Evolutionary conservation across 1,140 invertebrate genomes (phyloP).

Genomic region (Dinoponera quadriceps): DNA sequence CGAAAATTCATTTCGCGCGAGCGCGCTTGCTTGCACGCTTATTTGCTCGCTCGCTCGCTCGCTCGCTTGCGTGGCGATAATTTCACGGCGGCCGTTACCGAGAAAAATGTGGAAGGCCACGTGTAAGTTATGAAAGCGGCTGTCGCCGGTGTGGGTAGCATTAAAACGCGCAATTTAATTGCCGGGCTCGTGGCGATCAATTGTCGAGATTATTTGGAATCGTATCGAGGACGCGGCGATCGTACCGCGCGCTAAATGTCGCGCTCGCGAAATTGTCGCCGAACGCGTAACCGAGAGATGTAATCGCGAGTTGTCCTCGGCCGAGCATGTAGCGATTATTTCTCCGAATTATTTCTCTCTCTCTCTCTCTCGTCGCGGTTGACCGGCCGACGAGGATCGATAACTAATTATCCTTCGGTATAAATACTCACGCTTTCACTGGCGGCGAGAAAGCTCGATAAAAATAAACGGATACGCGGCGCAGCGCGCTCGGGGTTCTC

Average conservation of each 20-base stretch:
- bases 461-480: conserved; percentile 42
- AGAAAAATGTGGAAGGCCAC: conserved; percentile 69
- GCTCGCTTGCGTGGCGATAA: conserved; percentile 63
- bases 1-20: conserved; percentile 66
- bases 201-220: conserved; percentile 74
- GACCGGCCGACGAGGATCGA: conserved; percentile 14
- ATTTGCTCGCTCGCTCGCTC: no score
- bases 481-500: conserved; percentile 20
- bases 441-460: conserved; percentile 44
- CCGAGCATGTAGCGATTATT: conserved; percentile 6
- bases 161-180: conserved; percentile 72
- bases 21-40: no score
- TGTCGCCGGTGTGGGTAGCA: conserved; percentile 54
- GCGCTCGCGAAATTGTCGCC: conserved; percentile 5
- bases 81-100: conserved; percentile 65
- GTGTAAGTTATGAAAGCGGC: conserved; percentile 73
- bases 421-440: conserved; percentile 56
- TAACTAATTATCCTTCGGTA: conserved; percentile 51
- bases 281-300: conserved; percentile 4
- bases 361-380: no score
- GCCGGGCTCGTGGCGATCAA: conserved; percentile 62
- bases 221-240: conserved; percentile 65
- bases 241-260: conserved; percentile 11
- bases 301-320: conserved; percentile 30
- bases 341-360: conserved; percentile 25